Percentiles rank a stretch among this genome's conserved stretches.
Evolutionary conservation across 2,888 invertebrate genomes (phyloP).

Genomic region (Nomada goodeniana): DNA sequence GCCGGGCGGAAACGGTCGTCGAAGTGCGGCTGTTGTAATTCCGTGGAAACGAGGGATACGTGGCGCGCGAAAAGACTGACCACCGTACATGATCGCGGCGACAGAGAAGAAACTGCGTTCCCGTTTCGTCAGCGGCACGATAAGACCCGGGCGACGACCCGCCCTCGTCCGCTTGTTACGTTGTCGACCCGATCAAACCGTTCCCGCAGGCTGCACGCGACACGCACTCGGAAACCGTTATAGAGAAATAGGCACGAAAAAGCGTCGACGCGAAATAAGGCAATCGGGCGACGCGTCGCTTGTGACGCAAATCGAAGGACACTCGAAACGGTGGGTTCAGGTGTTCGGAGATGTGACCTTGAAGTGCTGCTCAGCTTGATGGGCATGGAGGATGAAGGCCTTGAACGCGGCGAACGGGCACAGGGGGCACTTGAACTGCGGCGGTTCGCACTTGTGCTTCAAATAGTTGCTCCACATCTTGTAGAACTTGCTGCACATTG

Average conservation of each 20-base stretch:
- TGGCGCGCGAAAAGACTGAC: too few species aligned
- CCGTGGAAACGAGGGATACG: too few species aligned
- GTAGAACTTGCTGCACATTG: constrained; percentile 84
- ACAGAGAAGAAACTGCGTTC: too few species aligned
- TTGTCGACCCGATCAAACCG: background rate
- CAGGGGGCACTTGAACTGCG: constrained; percentile 82
- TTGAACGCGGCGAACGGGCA: constrained; percentile 84
- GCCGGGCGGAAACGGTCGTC: too few species aligned
- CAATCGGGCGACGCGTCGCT: constrained; percentile 48
- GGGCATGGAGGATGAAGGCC: constrained; percentile 84
- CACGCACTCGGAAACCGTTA: constrained; percentile 2
- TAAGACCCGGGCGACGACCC: too few species aligned
- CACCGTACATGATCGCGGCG: too few species aligned
- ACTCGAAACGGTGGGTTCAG: constrained; percentile 58
- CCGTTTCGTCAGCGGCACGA: too few species aligned
- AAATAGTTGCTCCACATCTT: constrained; percentile 84
- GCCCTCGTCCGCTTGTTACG: background rate
- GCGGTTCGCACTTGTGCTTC: constrained; percentile 84
- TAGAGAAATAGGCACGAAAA: constrained; percentile 49
- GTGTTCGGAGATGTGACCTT: constrained; percentile 81
- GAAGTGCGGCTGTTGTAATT: too few species aligned
- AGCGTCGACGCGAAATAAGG: constrained; percentile 62
- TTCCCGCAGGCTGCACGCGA: background rate
- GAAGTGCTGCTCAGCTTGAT: constrained; percentile 83
- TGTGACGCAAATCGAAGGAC: constrained; percentile 14